Evolutionary conservation across 2,113 vertebrate genomes (phyloP).

Genomic region (Lophius piscatorius): DNA sequence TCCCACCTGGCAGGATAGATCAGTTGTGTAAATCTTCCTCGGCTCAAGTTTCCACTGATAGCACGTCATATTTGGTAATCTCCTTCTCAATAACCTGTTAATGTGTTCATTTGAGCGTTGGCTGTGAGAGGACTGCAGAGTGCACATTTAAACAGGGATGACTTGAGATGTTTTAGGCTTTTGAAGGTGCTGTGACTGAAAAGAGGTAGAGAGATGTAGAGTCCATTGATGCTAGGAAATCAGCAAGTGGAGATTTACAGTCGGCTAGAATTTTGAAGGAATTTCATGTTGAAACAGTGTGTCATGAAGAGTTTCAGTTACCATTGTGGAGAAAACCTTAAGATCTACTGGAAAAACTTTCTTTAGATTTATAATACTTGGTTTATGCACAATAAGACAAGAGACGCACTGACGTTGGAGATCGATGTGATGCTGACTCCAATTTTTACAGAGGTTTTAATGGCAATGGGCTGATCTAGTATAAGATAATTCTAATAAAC

Average conservation of each 20-base stretch:
- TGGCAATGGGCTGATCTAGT: too few relatives aligned
- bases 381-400: conserved; percentile 14
- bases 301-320: not conserved
- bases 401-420: not conserved
- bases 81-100: too few relatives aligned
- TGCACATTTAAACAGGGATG: too few relatives aligned
- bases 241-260: conserved; percentile 4
- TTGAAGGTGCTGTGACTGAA: conserved; percentile 12
- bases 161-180: too few relatives aligned
- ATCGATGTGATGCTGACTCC: not conserved
- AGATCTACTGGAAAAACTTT: not conserved
- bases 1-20: too few relatives aligned
- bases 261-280: not conserved
- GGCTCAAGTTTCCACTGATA: too few relatives aligned
- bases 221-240: conserved; percentile 8
- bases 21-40: too few relatives aligned
- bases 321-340: not conserved
- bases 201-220: not conserved
- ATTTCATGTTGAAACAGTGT: conserved; percentile 14
- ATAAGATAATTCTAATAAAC: not conserved
- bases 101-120: too few relatives aligned
- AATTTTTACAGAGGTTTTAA: not conserved
- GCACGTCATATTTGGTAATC: too few relatives aligned
- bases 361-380: conserved; percentile 16
- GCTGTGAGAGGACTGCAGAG: too few relatives aligned